Percentiles rank a stretch among this genome's conserved stretches.
phyloP scores from a whole-genome alignment of 2,888 invertebrate species.

The Biston stratarius region DNA sequence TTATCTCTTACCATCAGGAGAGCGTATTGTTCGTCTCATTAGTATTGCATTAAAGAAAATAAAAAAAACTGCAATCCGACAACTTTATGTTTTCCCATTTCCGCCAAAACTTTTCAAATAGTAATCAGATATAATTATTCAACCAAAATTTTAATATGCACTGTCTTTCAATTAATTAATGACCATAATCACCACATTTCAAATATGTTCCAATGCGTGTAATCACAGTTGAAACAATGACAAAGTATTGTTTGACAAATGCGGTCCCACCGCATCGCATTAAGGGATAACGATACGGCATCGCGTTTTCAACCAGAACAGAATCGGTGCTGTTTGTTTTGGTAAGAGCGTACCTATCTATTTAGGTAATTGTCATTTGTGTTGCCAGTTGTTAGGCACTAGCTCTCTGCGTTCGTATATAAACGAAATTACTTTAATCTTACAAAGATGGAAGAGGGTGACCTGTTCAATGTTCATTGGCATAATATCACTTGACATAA shows the following conservation, averaged over 20 bases:
- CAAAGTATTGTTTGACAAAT: conserved; percentile 51
- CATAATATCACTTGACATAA: too few relatives aligned
- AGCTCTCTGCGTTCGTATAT: not conserved
- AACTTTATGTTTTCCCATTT: too few relatives aligned
- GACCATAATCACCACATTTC: conserved; percentile 1
- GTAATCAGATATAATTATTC: too few relatives aligned
- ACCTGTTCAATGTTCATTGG: too few relatives aligned
- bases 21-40: too few relatives aligned
- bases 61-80: too few relatives aligned
- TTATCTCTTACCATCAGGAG: too few relatives aligned
- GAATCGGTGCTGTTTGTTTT: conserved; percentile 45
- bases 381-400: not conserved
- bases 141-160: not conserved
- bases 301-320: conserved; percentile 32
- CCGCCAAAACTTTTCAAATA: too few relatives aligned
- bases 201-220: conserved; percentile 34
- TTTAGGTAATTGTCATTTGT: not conserved
- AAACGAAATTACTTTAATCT: too few relatives aligned
- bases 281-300: conserved; percentile 42
- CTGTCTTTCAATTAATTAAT: conserved; percentile 10
- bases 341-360: conserved; percentile 2
- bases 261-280: conserved; percentile 43
- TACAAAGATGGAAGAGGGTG: too few relatives aligned
- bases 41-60: too few relatives aligned
- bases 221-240: conserved; percentile 45